Conservation (phyloP, 2,888 invertebrate species). For the Venusia cambrica region DNA sequence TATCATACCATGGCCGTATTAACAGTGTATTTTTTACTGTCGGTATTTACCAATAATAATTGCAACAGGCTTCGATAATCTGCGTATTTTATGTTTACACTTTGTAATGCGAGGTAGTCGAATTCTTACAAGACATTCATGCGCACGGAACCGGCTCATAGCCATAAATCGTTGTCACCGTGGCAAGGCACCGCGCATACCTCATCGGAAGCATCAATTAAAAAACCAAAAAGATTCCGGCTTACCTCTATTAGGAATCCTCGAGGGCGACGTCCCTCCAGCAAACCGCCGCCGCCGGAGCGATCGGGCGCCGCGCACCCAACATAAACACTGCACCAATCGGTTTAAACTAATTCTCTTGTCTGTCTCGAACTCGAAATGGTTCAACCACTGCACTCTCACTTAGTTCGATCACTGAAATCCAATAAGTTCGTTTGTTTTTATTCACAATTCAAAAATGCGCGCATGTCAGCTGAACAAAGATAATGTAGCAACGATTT, state of each 20-base stretch:
- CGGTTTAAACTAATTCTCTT: slow-evolving; percentile 56
- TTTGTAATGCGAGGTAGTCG: too few species aligned
- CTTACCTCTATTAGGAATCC: slow-evolving; percentile 68
- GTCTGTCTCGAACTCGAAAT: slow-evolving; percentile 37
- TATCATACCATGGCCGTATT: too few species aligned
- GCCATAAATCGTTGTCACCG: slow-evolving; percentile 25
- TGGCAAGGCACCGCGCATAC: slow-evolving; percentile 27
- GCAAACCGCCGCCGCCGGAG: slow-evolving; percentile 66
- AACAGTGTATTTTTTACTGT: too few species aligned
- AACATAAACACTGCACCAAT: slow-evolving; percentile 79
- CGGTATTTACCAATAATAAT: too few species aligned
- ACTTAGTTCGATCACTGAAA: slow-evolving; percentile 67
- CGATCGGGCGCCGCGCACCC: slow-evolving; percentile 66
- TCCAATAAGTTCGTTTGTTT: slow-evolving; percentile 65
- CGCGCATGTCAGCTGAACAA: slow-evolving; percentile 67
- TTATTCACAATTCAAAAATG: slow-evolving; percentile 66
- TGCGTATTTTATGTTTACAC: too few species aligned
- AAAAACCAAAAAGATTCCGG: slow-evolving; percentile 42
- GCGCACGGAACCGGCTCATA: slow-evolving; percentile 48
- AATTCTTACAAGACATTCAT: slow-evolving; percentile 41
- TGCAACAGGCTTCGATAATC: too few species aligned
- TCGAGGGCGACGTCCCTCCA: slow-evolving; percentile 76
- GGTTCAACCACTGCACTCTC: slow-evolving; percentile 59
- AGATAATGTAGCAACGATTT: slow-evolving; percentile 34
- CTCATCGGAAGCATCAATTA: slow-evolving; percentile 20